Evolutionary conservation across 2,113 vertebrate species (phyloP).

Genomic region (Takifugu flavidus): DNA sequence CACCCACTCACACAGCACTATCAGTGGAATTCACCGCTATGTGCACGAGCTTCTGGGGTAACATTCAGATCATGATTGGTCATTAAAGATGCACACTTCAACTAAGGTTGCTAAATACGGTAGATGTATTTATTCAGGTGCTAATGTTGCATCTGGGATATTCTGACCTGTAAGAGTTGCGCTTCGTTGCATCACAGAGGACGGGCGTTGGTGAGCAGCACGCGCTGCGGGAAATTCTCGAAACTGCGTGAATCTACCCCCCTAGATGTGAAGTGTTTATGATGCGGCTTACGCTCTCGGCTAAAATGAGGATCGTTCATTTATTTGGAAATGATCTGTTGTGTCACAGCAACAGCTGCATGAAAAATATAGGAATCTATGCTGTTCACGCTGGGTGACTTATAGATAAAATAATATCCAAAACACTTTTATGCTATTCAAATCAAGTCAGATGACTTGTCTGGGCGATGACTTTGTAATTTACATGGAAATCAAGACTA

Average conservation of each 20-base stretch:
- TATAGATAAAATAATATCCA: no score
- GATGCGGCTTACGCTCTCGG: neutral
- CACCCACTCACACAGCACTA: conserved; percentile 43
- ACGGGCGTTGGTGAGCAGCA: conserved; percentile 14
- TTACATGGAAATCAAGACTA: no score
- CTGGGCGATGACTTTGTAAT: no score
- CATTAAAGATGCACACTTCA: conserved; percentile 34
- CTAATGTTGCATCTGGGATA: conserved; percentile 9
- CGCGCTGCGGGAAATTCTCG: neutral
- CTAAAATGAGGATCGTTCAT: neutral
- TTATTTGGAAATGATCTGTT: neutral
- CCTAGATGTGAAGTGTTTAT: conserved; percentile 10
- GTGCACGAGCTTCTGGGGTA: conserved; percentile 10
- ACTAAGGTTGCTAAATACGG: conserved; percentile 20
- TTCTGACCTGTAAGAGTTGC: conserved; percentile 5
- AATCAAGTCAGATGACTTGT: no score
- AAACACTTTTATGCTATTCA: no score
- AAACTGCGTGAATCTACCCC: conserved; percentile 7
- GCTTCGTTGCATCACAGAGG: conserved; percentile 36
- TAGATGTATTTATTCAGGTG: conserved; percentile 17
- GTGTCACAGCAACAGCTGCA: neutral
- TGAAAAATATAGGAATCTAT: no score
- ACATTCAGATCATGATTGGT: conserved; percentile 41
- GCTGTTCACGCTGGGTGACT: no score
- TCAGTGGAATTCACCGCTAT: conserved; percentile 29